These are phyloP conservation scores for Channallabes apus DNA, from an alignment of 2,797 vertebrate genomes.

Conservation along the genomic window DNA sequence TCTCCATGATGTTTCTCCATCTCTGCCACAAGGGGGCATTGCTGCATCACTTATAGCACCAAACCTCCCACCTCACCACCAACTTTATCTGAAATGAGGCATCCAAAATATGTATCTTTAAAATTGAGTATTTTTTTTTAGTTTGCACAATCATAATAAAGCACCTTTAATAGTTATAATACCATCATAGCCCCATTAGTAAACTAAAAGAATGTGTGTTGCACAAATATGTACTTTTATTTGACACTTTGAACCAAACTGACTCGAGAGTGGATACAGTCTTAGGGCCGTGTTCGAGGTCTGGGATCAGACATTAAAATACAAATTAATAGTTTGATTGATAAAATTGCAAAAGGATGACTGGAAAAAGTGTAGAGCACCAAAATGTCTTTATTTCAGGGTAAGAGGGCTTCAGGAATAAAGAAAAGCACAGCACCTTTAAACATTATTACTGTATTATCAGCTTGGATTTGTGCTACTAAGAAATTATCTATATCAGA, in stretches of 20 bases:
- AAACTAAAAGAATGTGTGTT: background rate
- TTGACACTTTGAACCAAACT: background rate
- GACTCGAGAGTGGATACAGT: background rate
- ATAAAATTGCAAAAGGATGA: background rate
- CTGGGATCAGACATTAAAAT: no score
- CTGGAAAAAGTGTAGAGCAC: background rate
- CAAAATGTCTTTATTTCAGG: slow-evolving; percentile 10
- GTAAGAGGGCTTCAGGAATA: background rate
- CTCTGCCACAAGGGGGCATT: no score
- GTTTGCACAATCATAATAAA: background rate
- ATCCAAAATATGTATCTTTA: no score
- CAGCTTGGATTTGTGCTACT: background rate
- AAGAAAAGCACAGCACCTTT: background rate
- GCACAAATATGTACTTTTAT: background rate
- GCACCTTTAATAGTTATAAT: no score
- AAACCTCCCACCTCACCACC: no score
- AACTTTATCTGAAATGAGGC: no score
- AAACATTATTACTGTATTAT: background rate
- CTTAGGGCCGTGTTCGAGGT: background rate
- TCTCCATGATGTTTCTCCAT: no score
- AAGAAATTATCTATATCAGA: background rate
- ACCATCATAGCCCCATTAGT: background rate
- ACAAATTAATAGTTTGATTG: no score
- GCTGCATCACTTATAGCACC: no score
- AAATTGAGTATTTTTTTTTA: background rate